phyloP scores from a whole-genome alignment of 2,888 invertebrate genomes.

The Octonoba sinensis region DNA sequence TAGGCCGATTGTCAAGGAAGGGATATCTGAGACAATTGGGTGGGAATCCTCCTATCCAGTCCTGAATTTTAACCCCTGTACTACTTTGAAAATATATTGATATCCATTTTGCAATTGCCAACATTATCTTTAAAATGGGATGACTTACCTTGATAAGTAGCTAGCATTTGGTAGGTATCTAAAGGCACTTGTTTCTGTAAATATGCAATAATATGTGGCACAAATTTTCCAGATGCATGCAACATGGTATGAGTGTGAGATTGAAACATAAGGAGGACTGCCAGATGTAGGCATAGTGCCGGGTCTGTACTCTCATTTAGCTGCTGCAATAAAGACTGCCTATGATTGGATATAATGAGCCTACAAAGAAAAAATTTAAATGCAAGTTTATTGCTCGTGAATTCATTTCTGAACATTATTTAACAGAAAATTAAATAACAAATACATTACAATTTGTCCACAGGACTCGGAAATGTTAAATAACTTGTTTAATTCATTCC shows the following conservation, averaged over 20 bases:
- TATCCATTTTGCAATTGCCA: no score
- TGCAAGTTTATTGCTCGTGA: background rate
- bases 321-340: constrained; percentile 84
- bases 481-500: no score
- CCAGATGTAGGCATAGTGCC: constrained; percentile 83
- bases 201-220: constrained; percentile 82
- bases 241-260: constrained; percentile 84
- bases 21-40: no score
- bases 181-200: constrained; percentile 80
- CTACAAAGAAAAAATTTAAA: constrained; percentile 74
- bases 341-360: constrained; percentile 82
- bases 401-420: no score
- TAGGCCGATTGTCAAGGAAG: no score
- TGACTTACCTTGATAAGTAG: constrained; percentile 84
- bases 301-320: constrained; percentile 79
- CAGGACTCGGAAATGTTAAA: no score
- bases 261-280: constrained; percentile 84
- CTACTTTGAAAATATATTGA: no score
- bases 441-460: constrained; percentile 3
- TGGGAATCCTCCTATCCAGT: no score
- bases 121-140: background rate
- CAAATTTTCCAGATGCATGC: constrained; percentile 94
- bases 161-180: constrained; percentile 78
- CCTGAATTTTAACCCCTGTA: no score
- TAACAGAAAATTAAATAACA: no score